Evolutionary conservation across 2,888 invertebrate genomes (phyloP), one percentile per base, ranked within the genome.

Genomic region (Urechis unicinctus): DNA sequence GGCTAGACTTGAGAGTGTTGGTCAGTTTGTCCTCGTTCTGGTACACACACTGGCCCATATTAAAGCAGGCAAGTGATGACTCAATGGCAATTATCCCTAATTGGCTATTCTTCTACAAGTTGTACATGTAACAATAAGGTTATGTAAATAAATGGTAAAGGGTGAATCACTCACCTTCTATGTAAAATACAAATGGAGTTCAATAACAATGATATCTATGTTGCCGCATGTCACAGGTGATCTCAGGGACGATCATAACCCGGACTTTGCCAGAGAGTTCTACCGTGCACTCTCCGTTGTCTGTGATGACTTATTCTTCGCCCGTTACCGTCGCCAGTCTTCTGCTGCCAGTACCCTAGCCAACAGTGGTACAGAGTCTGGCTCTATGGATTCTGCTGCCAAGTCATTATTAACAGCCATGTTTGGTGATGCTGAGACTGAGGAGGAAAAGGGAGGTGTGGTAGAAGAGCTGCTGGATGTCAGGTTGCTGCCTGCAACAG

Each of bases 291-390:
- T 74, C 51, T 66, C 73, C 25, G 71, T 72, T 13, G 67, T 75
- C 28, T 73, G 72, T 62, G 72, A 74, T 51, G 74, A 75, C 53
- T 64, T 75, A 43, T 75, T 75, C 70, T 74, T 75, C 46, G 66
- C 75, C 2, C 65, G 73, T 22, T 72, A 71, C 60, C 64, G 64
- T 5, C 62, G 64, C 5, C 59, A 65, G 4, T 66, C 70, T 0
- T 52, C 60, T 0, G 52, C 64, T 5, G 57, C 65, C 2, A 59
- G 65, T 31, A 52, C 63, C 17, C 50, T 66, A 2, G 56, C 65
- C 31, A 60, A 58, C 41, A 52, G 65, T 4, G 56, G 61, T 21
- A 59, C 61, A 3, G 56, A 26, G 6, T n/a, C 17, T 2, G 44
- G 54, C 22, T 52, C 21, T 3, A 52, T 45, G 30, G 55, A 53